These are phyloP conservation scores for Drepana falcataria DNA, from an alignment of 2,888 invertebrate genomes.

Conservation along the genomic window DNA sequence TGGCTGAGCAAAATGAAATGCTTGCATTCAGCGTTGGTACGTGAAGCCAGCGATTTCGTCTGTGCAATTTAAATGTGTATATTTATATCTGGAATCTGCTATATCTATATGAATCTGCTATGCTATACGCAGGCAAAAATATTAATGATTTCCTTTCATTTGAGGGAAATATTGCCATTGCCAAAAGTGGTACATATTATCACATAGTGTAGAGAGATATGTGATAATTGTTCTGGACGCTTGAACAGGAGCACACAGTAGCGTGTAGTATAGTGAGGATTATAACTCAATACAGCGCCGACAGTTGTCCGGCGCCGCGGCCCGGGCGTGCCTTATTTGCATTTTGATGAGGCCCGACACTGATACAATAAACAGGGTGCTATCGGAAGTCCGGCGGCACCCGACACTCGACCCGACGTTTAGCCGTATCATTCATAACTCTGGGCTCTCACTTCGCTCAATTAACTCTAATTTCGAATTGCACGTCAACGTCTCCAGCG, in stretches of 20 bases:
- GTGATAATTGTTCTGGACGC: background rate
- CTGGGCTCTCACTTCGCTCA: slow-evolving; percentile 35
- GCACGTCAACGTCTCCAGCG: slow-evolving; percentile 18
- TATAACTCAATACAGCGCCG: slow-evolving; percentile 69
- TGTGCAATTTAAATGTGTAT: background rate
- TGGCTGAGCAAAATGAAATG: slow-evolving; percentile 1
- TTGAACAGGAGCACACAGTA: slow-evolving; percentile 28
- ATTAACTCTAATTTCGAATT: slow-evolving; percentile 57
- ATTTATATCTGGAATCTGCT: too few relatives aligned
- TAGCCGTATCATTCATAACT: slow-evolving; percentile 56
- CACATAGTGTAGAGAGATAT: too few relatives aligned
- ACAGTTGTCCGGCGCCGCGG: slow-evolving; percentile 61
- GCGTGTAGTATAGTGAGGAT: slow-evolving; percentile 33
- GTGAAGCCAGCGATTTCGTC: background rate
- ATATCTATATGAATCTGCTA: too few relatives aligned
- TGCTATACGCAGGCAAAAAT: too few relatives aligned
- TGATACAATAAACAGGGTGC: slow-evolving; percentile 72
- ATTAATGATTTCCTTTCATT: too few relatives aligned
- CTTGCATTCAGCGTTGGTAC: background rate
- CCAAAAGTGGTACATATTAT: too few relatives aligned
- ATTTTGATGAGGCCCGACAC: slow-evolving; percentile 76
- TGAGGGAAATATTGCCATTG: too few relatives aligned
- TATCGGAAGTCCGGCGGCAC: slow-evolving; percentile 34
- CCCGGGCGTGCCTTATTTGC: slow-evolving; percentile 65
- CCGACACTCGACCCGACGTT: slow-evolving; percentile 42